These are phyloP conservation scores for Ascaphus truei DNA, from an alignment of 2,113 vertebrate species.

Conservation along the genomic window DNA sequence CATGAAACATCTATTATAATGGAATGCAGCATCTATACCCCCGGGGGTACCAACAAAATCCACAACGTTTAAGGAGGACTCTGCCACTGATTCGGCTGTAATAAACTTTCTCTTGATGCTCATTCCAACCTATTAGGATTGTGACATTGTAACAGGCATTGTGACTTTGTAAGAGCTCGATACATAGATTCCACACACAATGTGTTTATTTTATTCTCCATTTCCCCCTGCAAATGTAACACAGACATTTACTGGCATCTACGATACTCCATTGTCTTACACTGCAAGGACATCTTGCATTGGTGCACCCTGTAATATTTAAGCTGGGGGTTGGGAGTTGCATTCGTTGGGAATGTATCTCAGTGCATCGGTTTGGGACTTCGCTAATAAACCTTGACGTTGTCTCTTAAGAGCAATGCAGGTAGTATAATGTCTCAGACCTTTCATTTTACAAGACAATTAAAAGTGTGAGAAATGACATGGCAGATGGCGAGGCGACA, in stretches of 20 bases:
- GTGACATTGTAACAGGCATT: no score
- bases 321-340: not conserved
- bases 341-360: not conserved
- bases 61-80: no score
- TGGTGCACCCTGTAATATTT: not conserved
- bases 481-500: slow-evolving; percentile 20
- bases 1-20: no score
- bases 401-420: not conserved
- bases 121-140: no score
- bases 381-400: not conserved
- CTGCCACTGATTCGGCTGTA: no score
- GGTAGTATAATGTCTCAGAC: not conserved
- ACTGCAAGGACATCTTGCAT: not conserved
- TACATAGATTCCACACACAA: no score
- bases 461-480: slow-evolving; percentile 2
- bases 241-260: not conserved
- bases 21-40: no score
- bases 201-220: no score
- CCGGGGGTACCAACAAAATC: no score
- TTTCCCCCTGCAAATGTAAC: no score
- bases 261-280: not conserved
- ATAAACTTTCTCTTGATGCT: no score
- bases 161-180: no score
- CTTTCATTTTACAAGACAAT: not conserved
- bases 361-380: not conserved